Evolutionary conservation across 2,113 vertebrate genomes (phyloP), one percentile per base, ranked within the genome.

Genomic region (Dolichallabes microphthalmus): DNA sequence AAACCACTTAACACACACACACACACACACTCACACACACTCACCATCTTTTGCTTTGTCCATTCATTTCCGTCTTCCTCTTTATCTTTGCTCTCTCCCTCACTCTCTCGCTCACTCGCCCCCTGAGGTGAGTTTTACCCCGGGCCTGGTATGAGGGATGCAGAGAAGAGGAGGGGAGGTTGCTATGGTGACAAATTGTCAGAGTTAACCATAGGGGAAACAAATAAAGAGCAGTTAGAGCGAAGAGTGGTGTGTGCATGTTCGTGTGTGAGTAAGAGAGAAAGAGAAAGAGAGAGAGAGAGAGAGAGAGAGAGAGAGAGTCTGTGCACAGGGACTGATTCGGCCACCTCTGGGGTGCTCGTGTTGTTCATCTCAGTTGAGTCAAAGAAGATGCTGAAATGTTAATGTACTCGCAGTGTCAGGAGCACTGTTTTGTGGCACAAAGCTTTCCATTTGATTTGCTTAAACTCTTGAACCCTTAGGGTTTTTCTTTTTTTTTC

Each of bases 151-250:
- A 68, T 81, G 76, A 85, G 81, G 63, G 63, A 77, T 76, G 71
- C 14, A 14, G 82, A 52, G 74, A n/a, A 87, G 58, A 86, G 78
- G 53, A 77, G 88, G 87, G 84, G 60, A 82, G 66, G 87, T 90
- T 88, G 77, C 87, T 86, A 89, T 89, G 87, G 87, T 76, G 85
- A 90, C 88, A 90, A 88, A 88, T 87, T 86, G 84, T 86, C 60
- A 27, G 84, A 85, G 88, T 85, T 84, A 86, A 87, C 81, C 82
- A 74, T 86, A 82, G 84, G 80, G 82, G 80, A 90, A 89, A 87
- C 86, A 85, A 89, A 88, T 84, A 90, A 87, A 80, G 84, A 86
- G 86, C 71, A 71, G 57, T 57, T 68, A 81, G 88, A 68, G 50
- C 71, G 55, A 45, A 81, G 80, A 82, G 73, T 30, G 6, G 30